Conservation (phyloP, 2,888 invertebrate genomes). For the Drosophila parthenogenetica region DNA sequence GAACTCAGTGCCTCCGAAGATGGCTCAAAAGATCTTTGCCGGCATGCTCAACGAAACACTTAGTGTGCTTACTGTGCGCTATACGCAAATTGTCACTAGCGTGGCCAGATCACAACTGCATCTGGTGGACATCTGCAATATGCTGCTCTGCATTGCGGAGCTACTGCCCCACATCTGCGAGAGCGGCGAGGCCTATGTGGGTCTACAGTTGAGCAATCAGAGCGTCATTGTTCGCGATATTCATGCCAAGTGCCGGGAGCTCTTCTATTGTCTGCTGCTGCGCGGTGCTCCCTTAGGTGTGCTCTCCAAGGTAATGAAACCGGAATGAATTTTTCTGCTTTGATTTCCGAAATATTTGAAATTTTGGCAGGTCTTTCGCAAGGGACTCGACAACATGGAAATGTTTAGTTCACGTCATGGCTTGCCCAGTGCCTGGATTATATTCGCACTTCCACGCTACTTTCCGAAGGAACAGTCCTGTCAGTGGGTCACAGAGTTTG, state of each 20-base stretch:
- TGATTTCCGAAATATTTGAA: too few relatives aligned
- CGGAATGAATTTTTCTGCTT: neutral
- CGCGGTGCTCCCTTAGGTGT: conserved; percentile 91
- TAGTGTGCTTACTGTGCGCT: conserved; percentile 91
- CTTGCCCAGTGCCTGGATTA: conserved; percentile 89
- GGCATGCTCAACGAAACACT: conserved; percentile 95
- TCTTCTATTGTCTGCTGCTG: conserved; percentile 90
- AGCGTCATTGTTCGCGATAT: conserved; percentile 91
- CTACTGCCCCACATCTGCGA: conserved; percentile 89
- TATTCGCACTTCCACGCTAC: conserved; percentile 88
- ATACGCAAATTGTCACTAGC: conserved; percentile 91
- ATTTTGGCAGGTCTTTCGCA: conserved; percentile 85
- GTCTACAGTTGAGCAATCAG: conserved; percentile 87
- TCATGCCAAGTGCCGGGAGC: conserved; percentile 92
- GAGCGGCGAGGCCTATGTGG: conserved; percentile 87
- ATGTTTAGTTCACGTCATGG: conserved; percentile 86
- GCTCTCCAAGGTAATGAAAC: conserved; percentile 89
- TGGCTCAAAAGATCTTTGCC: conserved; percentile 93
- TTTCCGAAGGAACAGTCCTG: conserved; percentile 85
- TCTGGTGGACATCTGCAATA: conserved; percentile 91
- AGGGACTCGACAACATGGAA: conserved; percentile 86
- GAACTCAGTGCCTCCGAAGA: conserved; percentile 95
- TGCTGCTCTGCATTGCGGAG: conserved; percentile 91
- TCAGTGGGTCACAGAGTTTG: conserved; percentile 84
- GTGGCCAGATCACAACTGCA: conserved; percentile 87